Conservation (phyloP, 2,113 vertebrate genomes). For the Sterrhoptilus dennistouni region DNA sequence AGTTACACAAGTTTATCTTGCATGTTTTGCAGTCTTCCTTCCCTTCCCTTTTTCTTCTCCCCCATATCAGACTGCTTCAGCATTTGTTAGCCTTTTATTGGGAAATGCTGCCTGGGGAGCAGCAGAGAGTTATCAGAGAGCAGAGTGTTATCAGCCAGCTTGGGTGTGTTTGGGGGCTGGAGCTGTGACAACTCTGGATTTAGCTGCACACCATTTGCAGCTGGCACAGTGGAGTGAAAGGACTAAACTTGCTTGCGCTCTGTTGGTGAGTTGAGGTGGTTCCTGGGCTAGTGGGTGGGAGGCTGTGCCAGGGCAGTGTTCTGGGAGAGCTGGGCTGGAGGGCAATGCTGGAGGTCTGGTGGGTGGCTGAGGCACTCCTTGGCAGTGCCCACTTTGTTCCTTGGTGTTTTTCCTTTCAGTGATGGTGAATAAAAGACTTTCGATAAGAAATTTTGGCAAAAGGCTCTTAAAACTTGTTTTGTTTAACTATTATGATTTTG, state of each 20-base stretch:
- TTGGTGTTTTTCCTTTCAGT: background rate
- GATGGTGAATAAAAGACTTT: background rate
- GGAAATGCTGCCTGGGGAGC: background rate
- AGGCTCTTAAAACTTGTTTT: background rate
- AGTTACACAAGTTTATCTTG: background rate
- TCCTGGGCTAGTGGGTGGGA: background rate
- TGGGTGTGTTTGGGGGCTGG: background rate
- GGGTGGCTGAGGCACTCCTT: background rate
- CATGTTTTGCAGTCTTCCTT: background rate
- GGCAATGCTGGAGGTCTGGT: background rate
- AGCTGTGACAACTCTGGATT: background rate
- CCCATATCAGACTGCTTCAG: accelerated
- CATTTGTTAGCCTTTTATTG: background rate
- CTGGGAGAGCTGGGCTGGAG: background rate
- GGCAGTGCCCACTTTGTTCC: background rate
- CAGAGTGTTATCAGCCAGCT: background rate
- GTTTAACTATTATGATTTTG: background rate
- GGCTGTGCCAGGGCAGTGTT: background rate
- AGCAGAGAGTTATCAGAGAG: no score
- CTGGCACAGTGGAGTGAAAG: background rate
- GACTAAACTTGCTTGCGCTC: background rate
- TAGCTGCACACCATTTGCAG: background rate
- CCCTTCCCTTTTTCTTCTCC: background rate
- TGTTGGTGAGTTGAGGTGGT: background rate
- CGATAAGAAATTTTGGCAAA: background rate